phyloP scores from a whole-genome alignment of 2,888 invertebrate genomes.

The Caradrina kadenii region DNA sequence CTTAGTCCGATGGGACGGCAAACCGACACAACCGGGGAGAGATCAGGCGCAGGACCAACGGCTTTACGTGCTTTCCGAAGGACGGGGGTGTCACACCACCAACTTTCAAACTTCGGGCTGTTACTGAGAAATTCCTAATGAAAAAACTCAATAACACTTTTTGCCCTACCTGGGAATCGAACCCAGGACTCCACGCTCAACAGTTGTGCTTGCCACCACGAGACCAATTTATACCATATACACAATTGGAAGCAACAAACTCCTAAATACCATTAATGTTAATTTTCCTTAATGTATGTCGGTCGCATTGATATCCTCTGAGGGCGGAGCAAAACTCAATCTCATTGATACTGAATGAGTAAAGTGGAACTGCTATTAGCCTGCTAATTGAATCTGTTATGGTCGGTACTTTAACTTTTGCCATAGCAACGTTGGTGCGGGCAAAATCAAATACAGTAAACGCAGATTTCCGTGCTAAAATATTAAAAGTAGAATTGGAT shows the following conservation, averaged over 20 bases:
- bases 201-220: no score
- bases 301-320: constrained; percentile 20
- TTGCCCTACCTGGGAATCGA: no score
- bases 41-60: no score
- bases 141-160: no score
- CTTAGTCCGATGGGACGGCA: no score
- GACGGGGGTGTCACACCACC: no score
- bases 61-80: no score
- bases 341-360: constrained; percentile 29
- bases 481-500: background rate
- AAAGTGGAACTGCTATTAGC: constrained; percentile 20
- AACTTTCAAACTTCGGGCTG: no score
- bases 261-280: constrained; percentile 20
- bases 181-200: no score
- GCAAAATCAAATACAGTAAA: background rate
- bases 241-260: constrained; percentile 11
- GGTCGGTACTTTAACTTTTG: constrained; percentile 23
- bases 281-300: constrained; percentile 30
- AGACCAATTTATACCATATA: no score
- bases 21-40: no score
- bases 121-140: no score
- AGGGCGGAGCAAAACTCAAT: constrained; percentile 2
- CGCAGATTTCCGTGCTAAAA: background rate
- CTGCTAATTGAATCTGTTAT: constrained; percentile 45
- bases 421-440: background rate